These are phyloP conservation scores for Mus spicilegus DNA, from an alignment of 2,113 vertebrate genomes.

Conservation along the genomic window DNA sequence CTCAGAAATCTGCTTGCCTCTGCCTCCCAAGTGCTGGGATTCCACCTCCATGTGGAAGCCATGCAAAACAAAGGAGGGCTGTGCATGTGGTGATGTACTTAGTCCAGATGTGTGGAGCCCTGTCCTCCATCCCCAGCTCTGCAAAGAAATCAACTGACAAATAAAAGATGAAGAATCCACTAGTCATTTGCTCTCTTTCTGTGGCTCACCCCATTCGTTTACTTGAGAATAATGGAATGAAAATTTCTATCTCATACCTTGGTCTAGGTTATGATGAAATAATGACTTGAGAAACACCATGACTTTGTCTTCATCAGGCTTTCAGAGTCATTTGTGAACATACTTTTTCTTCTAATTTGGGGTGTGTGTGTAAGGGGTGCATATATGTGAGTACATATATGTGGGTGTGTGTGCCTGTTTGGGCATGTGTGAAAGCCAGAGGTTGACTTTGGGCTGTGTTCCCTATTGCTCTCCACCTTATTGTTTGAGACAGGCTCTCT, in stretches of 20 bases:
- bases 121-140: background rate
- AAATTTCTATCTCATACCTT: background rate
- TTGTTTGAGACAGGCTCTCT: background rate
- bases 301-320: background rate
- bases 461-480: background rate
- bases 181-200: background rate
- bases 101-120: too few relatives aligned
- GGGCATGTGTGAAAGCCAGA: background rate
- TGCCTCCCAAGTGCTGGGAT: too few relatives aligned
- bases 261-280: conserved; percentile 17
- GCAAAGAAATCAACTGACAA: background rate
- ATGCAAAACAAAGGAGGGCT: background rate
- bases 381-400: background rate
- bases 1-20: too few relatives aligned
- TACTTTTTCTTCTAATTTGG: background rate
- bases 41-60: background rate
- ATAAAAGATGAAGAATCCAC: background rate
- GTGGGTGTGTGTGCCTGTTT: background rate
- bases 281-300: background rate
- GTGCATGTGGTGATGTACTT: background rate
- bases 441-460: background rate
- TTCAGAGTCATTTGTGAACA: background rate
- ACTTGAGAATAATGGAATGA: conserved; percentile 5
- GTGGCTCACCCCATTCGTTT: background rate
- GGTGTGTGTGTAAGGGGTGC: background rate